phyloP scores from a whole-genome alignment of 2,113 vertebrate genomes.

The Macrotis lagotis region DNA sequence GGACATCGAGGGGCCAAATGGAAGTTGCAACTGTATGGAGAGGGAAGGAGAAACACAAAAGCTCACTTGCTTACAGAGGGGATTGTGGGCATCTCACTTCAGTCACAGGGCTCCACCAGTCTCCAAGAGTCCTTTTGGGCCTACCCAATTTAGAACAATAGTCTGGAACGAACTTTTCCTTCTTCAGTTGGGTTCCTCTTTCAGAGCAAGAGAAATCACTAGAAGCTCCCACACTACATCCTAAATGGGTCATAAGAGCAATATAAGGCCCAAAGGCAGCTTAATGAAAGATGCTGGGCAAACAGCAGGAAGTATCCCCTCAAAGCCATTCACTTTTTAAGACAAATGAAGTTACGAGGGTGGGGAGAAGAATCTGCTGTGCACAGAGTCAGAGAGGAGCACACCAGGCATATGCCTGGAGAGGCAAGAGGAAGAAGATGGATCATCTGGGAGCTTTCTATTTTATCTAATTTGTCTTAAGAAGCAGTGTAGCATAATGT shows the following conservation, averaged over 20 bases:
- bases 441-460: neutral
- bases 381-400: neutral
- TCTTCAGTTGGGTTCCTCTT: neutral
- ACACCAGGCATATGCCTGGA: neutral
- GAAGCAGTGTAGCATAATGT: neutral
- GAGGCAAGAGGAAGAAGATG: neutral
- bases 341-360: neutral
- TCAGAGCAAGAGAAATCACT: neutral
- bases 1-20: slow-evolving; percentile 82
- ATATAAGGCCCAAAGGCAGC: neutral
- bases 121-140: neutral
- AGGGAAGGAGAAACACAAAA: slow-evolving; percentile 61
- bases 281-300: neutral
- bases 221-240: neutral
- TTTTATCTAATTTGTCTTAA: neutral
- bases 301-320: neutral
- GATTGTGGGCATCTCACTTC: neutral
- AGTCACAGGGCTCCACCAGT: neutral
- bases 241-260: neutral
- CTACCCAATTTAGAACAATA: neutral
- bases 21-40: slow-evolving; percentile 79
- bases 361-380: neutral
- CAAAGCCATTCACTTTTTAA: neutral
- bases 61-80: neutral
- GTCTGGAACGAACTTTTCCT: too few relatives aligned